Evolutionary conservation across 2,113 vertebrate species (phyloP), one percentile per base, ranked within the genome.

Genomic region (Electrona antarctica): DNA sequence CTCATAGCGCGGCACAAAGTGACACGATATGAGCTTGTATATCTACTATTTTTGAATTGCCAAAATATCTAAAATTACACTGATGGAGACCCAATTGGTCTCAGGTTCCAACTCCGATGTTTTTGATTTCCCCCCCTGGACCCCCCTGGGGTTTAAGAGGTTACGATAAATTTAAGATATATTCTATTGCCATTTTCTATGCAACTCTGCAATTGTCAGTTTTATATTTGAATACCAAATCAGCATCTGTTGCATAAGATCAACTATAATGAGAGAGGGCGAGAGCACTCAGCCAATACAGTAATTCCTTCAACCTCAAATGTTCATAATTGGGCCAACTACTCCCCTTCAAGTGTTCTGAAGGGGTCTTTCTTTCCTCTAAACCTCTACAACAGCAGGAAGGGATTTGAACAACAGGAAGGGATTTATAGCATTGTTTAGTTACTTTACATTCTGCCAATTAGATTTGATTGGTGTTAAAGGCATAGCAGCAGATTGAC

Each of bases 251-350:
- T 64, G 3, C 29, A 28, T 56, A n/a, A 80, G 28, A 65, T 48
- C 65, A 67, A 4, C 14, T 21, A 11, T 41, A 41, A 41, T 41
- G 33, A 41, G 33, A 41, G 33, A 41, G n/a, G 15, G 45, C 75
- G 45, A 41, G 59, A 61, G 71, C 4, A 5, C 9, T 66, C 45
- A 57, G n/a, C 58, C 50, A 67, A 28, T 41, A 6, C 7, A 3
- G n/a, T 52, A 47, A 74, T 78, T 79, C 75, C 54, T 74, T 70
- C 64, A 60, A 85, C 59, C 51, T 52, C 49, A 69, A 58, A 80
- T 73, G 60, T 63, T 45, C 49, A 50, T 50, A 73, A 61, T 75
- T 58, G 46, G 11, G 46, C 33, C 3, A 41, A 41, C 33, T 8
- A 6, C 69, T 73, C 14, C 7, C 28, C 70, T 21, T 49, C 78